Conservation (phyloP, 2,797 vertebrate species). For the Erpetoichthys calabaricus region DNA sequence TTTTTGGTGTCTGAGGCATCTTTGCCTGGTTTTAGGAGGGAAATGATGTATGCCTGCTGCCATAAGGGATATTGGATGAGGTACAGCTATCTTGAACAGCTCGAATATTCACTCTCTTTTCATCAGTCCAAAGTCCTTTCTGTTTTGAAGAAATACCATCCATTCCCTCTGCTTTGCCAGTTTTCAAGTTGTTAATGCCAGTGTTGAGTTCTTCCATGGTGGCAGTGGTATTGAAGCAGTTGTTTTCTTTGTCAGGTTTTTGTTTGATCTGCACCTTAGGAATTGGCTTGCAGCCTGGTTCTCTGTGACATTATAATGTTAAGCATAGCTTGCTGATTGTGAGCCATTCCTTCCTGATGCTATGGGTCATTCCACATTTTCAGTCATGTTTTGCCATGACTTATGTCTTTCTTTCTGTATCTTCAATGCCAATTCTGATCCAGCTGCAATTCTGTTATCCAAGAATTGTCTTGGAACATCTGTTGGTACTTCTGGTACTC, state of each 20-base stretch:
- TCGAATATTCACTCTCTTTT: background rate
- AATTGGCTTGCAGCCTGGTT: background rate
- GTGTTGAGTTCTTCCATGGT: background rate
- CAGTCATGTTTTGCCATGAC: too few species aligned
- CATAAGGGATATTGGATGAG: background rate
- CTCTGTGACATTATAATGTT: background rate
- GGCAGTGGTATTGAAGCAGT: background rate
- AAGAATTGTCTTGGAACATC: too few species aligned
- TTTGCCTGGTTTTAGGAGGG: too few species aligned
- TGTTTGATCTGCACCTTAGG: background rate
- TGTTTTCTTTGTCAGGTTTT: background rate
- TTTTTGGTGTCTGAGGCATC: background rate
- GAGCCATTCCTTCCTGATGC: too few species aligned
- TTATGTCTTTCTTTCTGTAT: too few species aligned
- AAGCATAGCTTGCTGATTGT: too few species aligned
- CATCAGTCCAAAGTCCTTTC: background rate
- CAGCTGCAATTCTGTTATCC: too few species aligned
- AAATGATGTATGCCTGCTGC: too few species aligned
- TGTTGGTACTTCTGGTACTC: too few species aligned
- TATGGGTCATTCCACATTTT: too few species aligned
- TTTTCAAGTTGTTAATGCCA: background rate
- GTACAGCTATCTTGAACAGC: background rate
- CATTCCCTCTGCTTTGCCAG: conserved; percentile 1
- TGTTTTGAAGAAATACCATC: background rate
- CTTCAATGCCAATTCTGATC: too few species aligned